Conservation (phyloP, 92 coral and sea anemone genomes). For the Parazoanthus swiftii region DNA sequence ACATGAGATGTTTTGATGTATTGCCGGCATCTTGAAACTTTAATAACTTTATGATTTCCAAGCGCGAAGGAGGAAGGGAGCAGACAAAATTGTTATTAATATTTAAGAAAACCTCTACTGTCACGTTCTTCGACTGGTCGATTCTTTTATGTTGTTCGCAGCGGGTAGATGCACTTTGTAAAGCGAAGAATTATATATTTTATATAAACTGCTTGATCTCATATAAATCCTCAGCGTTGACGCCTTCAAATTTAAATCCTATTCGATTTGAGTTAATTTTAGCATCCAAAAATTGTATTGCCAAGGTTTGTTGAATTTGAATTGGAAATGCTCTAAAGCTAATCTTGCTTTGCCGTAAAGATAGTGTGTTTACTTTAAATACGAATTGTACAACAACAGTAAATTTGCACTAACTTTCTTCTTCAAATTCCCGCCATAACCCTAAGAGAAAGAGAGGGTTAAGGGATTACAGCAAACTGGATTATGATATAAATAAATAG, state of each 20-base stretch:
- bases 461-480: not conserved
- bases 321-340: no score
- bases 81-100: not conserved
- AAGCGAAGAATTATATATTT: not conserved
- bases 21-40: slow-evolving; percentile 10
- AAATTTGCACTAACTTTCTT: slow-evolving; percentile 10
- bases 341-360: no score
- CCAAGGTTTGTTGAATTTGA: no score
- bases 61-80: not conserved
- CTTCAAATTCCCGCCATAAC: not conserved
- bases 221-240: not conserved
- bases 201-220: not conserved
- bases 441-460: not conserved
- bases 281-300: not conserved
- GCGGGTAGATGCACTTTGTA: slow-evolving; percentile 6
- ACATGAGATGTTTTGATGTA: not conserved
- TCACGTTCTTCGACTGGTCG: not conserved
- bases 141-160: slow-evolving; percentile 2
- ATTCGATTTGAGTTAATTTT: not conserved
- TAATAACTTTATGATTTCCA: slow-evolving; percentile 30
- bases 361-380: not conserved
- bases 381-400: not conserved
- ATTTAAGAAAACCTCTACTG: not conserved
- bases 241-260: not conserved
- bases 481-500: not conserved